Evolutionary conservation across 2,113 vertebrate species (phyloP).

Genomic region (Podiceps cristatus): DNA sequence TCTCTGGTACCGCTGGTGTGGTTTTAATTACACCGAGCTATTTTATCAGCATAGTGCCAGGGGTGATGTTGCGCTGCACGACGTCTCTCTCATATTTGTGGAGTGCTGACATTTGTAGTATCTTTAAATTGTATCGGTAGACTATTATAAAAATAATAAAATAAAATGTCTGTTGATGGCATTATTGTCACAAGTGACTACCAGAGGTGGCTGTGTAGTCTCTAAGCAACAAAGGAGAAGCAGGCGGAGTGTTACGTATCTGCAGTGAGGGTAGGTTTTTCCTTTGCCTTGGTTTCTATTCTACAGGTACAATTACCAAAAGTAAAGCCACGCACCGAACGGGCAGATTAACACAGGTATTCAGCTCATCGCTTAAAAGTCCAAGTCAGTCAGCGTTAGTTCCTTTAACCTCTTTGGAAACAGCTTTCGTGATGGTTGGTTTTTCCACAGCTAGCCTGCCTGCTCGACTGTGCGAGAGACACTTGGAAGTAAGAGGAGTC

Average conservation of each 20-base stretch:
- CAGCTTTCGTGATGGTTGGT: not conserved
- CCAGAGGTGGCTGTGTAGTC: not conserved
- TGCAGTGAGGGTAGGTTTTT: not conserved
- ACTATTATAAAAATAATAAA: not conserved
- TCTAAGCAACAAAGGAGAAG: not conserved
- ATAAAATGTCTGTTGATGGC: not conserved
- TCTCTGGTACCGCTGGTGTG: not conserved
- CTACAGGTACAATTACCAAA: not conserved
- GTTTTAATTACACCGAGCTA: not conserved
- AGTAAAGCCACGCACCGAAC: not conserved
- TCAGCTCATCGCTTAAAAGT: not conserved
- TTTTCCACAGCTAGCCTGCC: not conserved
- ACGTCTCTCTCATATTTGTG: not conserved
- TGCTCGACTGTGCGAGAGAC: too few species aligned
- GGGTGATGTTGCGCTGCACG: not conserved
- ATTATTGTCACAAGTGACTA: not conserved
- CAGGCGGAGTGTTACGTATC: not conserved
- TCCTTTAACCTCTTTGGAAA: not conserved
- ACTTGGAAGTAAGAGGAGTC: not conserved
- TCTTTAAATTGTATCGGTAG: not conserved
- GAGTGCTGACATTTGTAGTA: not conserved
- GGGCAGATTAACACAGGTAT: not conserved
- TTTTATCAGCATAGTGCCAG: not conserved
- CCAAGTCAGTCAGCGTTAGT: not conserved
- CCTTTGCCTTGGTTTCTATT: not conserved